These are phyloP conservation scores for Eleginops maclovinus DNA, from an alignment of 2,113 vertebrate species.

Conservation along the genomic window DNA sequence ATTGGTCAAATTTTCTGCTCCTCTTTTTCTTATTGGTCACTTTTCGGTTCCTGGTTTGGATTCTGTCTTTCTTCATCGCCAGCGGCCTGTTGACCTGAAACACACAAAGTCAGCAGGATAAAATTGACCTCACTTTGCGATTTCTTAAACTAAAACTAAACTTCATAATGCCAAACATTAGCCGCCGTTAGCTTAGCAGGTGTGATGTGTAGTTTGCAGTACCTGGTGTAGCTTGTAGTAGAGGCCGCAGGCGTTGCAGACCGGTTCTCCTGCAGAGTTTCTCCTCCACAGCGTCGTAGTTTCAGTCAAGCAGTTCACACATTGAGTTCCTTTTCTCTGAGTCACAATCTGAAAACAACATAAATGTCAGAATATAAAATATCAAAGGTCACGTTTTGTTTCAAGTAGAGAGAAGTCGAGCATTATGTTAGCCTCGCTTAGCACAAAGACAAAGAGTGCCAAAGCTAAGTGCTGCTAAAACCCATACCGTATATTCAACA, in stretches of 20 bases:
- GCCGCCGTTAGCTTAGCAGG: neutral
- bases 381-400: no score
- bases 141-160: no score
- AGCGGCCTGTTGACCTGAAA: constrained; percentile 87
- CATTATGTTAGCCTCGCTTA: no score
- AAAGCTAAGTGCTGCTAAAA: no score
- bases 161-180: no score
- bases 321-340: constrained; percentile 84
- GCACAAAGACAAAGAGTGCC: no score
- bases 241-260: constrained; percentile 91
- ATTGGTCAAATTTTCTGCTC: constrained; percentile 57
- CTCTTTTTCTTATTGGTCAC: constrained; percentile 84
- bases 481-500: no score
- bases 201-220: constrained; percentile 17
- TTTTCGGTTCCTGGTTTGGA: constrained; percentile 85
- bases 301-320: constrained; percentile 88
- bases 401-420: no score
- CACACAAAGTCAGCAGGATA: neutral
- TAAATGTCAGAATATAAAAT: no score
- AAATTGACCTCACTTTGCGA: no score
- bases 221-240: constrained; percentile 91
- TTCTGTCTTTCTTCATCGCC: constrained; percentile 76
- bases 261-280: constrained; percentile 83
- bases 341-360: constrained; percentile 79
- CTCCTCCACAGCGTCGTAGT: constrained; percentile 90